Evolutionary conservation across 1,140 invertebrate species (phyloP).

Genomic region (Holotrichia oblita): DNA sequence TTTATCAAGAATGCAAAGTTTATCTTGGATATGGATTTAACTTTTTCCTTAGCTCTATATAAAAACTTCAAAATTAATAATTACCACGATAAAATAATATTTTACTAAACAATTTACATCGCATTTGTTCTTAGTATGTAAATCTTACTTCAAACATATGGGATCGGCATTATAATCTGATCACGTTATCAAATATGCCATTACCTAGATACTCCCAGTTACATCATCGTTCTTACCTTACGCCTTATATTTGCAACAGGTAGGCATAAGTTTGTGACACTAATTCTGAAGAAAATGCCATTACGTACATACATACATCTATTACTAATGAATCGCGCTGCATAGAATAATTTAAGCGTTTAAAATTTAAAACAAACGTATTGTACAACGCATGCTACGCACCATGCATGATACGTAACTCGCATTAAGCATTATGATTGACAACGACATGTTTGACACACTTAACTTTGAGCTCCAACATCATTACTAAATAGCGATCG

Average conservation of each 20-base stretch:
- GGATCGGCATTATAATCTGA: background rate
- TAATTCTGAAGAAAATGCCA: background rate
- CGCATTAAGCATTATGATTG: constrained; percentile 14
- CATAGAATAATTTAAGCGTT: constrained; percentile 6
- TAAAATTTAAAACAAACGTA: background rate
- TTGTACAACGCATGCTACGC: background rate
- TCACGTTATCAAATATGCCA: background rate
- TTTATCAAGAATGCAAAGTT: no score
- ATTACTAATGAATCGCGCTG: background rate
- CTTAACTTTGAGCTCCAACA: background rate
- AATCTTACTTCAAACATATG: no score
- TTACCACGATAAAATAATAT: no score
- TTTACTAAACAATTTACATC: no score
- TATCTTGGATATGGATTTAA: no score
- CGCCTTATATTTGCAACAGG: background rate
- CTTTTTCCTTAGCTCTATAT: no score
- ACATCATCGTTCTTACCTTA: constrained; percentile 15
- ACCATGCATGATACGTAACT: background rate
- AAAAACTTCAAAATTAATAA: no score
- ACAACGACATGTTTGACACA: constrained; percentile 19
- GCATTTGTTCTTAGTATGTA: no score
- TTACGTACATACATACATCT: constrained; percentile 3
- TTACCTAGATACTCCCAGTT: background rate
- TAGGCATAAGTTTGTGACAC: background rate
- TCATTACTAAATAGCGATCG: background rate